Percentiles rank a stretch among this genome's conserved stretches.
These are phyloP conservation scores for Brachyopa scutellaris DNA, from an alignment of 2,888 invertebrate species.

Conservation along the genomic window DNA sequence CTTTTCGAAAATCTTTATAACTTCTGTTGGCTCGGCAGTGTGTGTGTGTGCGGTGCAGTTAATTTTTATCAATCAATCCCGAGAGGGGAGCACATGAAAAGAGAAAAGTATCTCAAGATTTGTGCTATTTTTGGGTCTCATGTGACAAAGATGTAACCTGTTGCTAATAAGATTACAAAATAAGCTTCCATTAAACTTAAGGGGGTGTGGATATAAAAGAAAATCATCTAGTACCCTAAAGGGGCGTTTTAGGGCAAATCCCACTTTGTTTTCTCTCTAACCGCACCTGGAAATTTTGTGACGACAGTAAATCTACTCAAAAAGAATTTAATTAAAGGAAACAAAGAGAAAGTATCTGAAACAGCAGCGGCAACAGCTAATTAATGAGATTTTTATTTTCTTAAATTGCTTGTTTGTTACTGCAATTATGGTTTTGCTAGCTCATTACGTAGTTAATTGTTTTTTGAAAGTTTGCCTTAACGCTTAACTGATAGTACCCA, in stretches of 20 bases:
- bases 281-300: background rate
- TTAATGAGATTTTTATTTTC: slow-evolving; percentile 25
- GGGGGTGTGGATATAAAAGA: no score
- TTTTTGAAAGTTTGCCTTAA: slow-evolving; percentile 1
- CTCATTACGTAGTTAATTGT: slow-evolving; percentile 40
- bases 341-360: slow-evolving; percentile 45
- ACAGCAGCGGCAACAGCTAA: background rate
- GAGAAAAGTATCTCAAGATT: slow-evolving; percentile 17
- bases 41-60: no score
- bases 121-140: background rate
- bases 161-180: slow-evolving; percentile 9
- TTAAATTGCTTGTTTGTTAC: slow-evolving; percentile 47
- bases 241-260: no score
- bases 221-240: no score
- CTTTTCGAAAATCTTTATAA: slow-evolving; percentile 43
- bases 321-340: slow-evolving; percentile 23
- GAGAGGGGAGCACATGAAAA: slow-evolving; percentile 4
- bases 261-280: background rate
- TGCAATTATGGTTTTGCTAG: slow-evolving; percentile 19
- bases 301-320: background rate
- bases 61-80: slow-evolving; percentile 67
- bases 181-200: background rate
- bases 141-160: slow-evolving; percentile 1
- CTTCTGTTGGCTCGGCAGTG: slow-evolving; percentile 31
- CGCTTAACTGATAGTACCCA: background rate